phyloP scores from a whole-genome alignment of 1,140 invertebrate species.

The Agrilus planipennis region DNA sequence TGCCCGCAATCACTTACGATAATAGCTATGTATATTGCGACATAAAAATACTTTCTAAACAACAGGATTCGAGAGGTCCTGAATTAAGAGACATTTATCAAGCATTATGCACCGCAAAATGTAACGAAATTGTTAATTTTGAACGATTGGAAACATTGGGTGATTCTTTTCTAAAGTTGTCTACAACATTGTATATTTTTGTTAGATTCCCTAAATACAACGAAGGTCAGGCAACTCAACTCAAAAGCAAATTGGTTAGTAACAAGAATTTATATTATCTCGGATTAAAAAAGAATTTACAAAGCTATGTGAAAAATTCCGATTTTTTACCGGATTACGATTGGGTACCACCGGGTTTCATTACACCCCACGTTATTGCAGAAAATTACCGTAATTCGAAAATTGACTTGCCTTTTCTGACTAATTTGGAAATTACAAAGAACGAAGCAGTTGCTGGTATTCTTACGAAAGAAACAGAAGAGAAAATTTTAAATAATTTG shows the following conservation, averaged over 20 bases:
- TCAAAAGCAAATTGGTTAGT: slow-evolving; percentile 66
- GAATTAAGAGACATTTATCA: slow-evolving; percentile 33
- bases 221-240: slow-evolving; percentile 64
- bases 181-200: slow-evolving; percentile 58
- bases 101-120: slow-evolving; percentile 58
- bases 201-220: slow-evolving; percentile 52
- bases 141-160: slow-evolving; percentile 79
- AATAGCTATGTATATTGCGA: slow-evolving; percentile 18
- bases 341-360: slow-evolving; percentile 49
- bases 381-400: slow-evolving; percentile 7
- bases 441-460: slow-evolving; percentile 34
- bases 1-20: slow-evolving; percentile 21
- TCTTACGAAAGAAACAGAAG: slow-evolving; percentile 18
- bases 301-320: slow-evolving; percentile 47
- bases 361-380: neutral
- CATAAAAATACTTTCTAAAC: slow-evolving; percentile 15
- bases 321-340: slow-evolving; percentile 53
- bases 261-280: slow-evolving; percentile 70
- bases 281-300: slow-evolving; percentile 40
- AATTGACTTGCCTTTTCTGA: too few relatives aligned
- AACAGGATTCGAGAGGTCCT: slow-evolving; percentile 11
- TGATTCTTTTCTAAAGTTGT: slow-evolving; percentile 81
- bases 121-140: slow-evolving; percentile 67
- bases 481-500: slow-evolving; percentile 12
- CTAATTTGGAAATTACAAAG: slow-evolving; percentile 33